Evolutionary conservation across 2,113 vertebrate species (phyloP).

Genomic region (Spizaetus ornatus): DNA sequence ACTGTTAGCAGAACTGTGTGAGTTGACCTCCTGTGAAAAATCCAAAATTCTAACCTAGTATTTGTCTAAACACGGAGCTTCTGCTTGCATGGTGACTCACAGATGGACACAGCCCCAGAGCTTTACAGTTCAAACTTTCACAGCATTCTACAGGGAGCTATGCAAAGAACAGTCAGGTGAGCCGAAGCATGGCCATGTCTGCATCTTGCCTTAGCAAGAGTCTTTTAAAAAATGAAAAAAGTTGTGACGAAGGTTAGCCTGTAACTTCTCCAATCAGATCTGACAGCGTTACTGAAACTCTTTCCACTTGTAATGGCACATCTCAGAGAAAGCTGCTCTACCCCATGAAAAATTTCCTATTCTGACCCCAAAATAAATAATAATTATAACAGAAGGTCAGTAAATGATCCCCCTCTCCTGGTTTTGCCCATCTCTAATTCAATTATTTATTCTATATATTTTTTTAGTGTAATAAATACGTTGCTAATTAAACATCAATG

Average conservation of each 20-base stretch:
- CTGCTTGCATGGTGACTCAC: neutral
- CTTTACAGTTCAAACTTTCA: neutral
- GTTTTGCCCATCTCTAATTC: neutral
- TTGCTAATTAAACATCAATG: neutral
- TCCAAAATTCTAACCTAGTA: neutral
- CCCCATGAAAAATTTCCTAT: neutral
- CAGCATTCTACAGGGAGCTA: neutral
- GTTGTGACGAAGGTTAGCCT: neutral
- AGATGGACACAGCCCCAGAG: neutral
- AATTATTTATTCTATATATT: neutral
- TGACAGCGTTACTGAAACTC: neutral
- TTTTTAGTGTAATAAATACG: neutral
- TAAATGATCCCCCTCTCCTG: neutral
- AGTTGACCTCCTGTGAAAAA: neutral
- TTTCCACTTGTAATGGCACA: neutral
- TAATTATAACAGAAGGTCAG: neutral
- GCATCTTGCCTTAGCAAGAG: neutral
- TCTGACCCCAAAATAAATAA: neutral
- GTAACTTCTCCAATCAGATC: neutral
- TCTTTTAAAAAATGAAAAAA: neutral
- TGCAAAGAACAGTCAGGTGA: neutral
- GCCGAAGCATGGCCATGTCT: fast-evolving
- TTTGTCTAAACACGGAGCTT: neutral
- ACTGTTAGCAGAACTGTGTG: neutral
- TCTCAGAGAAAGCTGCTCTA: neutral